Evolutionary conservation across 2,888 invertebrate genomes (phyloP).

Genomic region (Arrhopalites spinosus): DNA sequence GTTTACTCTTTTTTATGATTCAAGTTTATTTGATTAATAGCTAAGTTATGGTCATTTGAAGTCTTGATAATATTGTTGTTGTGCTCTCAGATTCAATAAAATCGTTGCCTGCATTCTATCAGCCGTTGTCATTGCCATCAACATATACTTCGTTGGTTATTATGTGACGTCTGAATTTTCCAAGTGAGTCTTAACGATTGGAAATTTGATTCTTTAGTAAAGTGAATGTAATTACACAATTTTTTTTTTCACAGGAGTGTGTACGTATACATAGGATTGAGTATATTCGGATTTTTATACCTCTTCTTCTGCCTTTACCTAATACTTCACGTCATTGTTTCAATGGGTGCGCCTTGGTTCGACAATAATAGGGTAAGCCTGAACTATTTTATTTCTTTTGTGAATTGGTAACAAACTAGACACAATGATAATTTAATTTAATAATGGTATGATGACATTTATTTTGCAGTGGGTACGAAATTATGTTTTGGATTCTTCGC

Average conservation of each 20-base stretch:
- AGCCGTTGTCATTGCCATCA: slow-evolving; percentile 26
- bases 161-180: neutral
- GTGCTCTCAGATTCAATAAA: slow-evolving; percentile 26
- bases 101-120: slow-evolving; percentile 26
- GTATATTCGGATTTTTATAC: slow-evolving; percentile 70
- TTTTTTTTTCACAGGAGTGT: neutral
- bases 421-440: neutral
- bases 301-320: slow-evolving; percentile 75
- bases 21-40: neutral
- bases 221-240: too few species aligned
- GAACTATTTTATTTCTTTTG: neutral
- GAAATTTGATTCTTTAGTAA: too few species aligned
- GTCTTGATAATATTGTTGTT: too few species aligned
- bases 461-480: slow-evolving; percentile 33
- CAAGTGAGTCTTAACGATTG: too few species aligned
- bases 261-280: slow-evolving; percentile 59
- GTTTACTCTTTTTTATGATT: slow-evolving; percentile 56
- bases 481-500: slow-evolving; percentile 44
- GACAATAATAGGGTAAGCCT: slow-evolving; percentile 53
- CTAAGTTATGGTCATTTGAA: neutral
- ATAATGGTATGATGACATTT: slow-evolving; percentile 13
- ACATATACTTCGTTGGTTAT: slow-evolving; percentile 23
- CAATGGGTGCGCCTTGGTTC: slow-evolving; percentile 65
- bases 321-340: slow-evolving; percentile 72
- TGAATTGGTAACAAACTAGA: neutral